Conservation (phyloP, 2,797 vertebrate genomes). For the Agapornis canus region DNA sequence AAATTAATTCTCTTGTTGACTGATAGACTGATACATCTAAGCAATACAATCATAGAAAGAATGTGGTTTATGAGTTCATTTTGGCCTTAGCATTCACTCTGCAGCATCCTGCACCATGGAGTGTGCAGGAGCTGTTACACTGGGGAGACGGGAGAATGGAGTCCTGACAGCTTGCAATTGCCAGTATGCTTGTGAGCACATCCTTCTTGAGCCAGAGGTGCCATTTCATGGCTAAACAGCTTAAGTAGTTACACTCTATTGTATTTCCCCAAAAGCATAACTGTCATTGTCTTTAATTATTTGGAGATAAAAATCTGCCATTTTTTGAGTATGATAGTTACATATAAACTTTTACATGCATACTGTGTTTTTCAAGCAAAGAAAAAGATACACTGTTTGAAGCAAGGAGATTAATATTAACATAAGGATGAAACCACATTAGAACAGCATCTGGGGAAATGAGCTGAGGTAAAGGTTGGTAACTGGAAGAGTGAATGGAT, state of each 20-base stretch:
- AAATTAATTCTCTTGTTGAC: background rate
- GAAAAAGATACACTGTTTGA: background rate
- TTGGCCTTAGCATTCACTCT: background rate
- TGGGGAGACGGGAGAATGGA: background rate
- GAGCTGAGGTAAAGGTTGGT: background rate
- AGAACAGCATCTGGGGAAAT: background rate
- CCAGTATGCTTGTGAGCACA: background rate
- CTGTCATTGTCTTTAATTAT: background rate
- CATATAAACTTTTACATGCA: background rate
- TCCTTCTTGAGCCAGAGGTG: background rate
- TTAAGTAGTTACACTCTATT: background rate
- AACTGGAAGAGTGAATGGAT: background rate
- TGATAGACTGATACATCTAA: background rate
- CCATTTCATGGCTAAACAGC: background rate
- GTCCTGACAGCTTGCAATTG: background rate
- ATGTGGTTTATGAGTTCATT: background rate
- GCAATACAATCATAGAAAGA: background rate
- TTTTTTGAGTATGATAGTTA: background rate
- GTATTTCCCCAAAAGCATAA: background rate
- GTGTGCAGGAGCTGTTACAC: background rate
- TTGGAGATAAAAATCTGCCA: background rate
- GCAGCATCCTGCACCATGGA: background rate
- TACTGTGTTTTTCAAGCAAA: background rate
- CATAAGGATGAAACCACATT: background rate
- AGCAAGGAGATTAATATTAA: background rate